A percentile compares a stretch with the other conserved stretches of the same genome.
Evolutionary conservation across 2,113 vertebrate species (phyloP).

Genomic region (Telmatochromis brichardi): DNA sequence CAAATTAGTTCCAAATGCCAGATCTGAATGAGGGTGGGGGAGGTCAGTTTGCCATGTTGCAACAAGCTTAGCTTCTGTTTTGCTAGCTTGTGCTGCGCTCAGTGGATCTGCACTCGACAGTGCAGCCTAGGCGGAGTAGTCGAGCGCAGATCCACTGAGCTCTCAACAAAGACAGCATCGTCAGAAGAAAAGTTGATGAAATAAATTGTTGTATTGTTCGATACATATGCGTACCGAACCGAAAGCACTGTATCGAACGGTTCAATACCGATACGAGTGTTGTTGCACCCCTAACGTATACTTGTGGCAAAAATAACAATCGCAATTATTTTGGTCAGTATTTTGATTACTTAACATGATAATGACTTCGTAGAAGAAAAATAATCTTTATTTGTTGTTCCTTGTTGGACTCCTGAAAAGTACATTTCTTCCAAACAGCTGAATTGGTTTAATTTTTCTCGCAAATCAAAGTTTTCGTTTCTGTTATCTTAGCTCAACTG

Average conservation of each 20-base stretch:
- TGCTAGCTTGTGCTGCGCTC: fast-evolving
- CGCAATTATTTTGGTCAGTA: not conserved
- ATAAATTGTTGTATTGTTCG: not conserved
- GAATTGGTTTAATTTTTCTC: not conserved
- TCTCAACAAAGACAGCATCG: fast-evolving
- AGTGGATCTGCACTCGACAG: fast-evolving
- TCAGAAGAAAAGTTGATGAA: not conserved
- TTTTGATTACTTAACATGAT: not conserved
- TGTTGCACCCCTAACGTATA: not conserved
- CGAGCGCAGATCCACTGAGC: not conserved
- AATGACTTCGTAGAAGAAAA: not conserved
- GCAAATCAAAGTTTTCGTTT: not conserved
- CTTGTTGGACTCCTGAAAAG: not conserved
- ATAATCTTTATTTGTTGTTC: not conserved
- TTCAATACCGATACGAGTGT: fast-evolving
- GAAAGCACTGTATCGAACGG: fast-evolving
- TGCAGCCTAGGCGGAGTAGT: fast-evolving
- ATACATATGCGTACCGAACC: not conserved
- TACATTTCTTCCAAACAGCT: not conserved
- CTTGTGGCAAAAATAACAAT: not conserved
- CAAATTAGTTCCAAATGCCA: fast-evolving
- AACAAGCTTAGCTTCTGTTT: fast-evolving
- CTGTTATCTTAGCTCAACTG: not conserved
- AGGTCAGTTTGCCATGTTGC: not conserved
- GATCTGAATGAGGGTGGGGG: not conserved